Percentiles rank a stretch among this genome's conserved stretches.
These are phyloP conservation scores for Cyclophora albipunctata DNA, from an alignment of 2,888 invertebrate species.

Conservation along the genomic window DNA sequence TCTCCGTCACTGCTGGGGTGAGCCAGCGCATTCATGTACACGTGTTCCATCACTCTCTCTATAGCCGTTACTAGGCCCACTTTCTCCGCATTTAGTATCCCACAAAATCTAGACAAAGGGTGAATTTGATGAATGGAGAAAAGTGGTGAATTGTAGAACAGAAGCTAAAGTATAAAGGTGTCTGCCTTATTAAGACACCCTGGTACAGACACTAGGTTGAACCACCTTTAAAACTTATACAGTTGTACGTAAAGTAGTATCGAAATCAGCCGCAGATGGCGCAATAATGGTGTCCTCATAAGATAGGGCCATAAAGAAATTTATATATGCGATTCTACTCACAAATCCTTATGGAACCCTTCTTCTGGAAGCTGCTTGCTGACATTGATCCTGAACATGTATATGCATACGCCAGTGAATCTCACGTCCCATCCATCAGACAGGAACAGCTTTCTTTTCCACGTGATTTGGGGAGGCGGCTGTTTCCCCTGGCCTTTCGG, in stretches of 20 bases:
- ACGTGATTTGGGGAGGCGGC: constrained; percentile 54
- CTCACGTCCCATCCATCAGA: constrained; percentile 90
- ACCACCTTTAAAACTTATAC: no score
- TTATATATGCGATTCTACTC: constrained; percentile 31
- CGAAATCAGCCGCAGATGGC: no score
- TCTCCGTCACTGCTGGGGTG: constrained; percentile 87
- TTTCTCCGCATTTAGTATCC: constrained; percentile 84
- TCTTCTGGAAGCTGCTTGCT: constrained; percentile 92
- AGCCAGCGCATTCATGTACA: constrained; percentile 92
- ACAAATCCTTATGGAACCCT: constrained; percentile 91
- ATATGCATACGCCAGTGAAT: constrained; percentile 88
- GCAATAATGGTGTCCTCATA: no score
- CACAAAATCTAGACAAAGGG: constrained; percentile 77
- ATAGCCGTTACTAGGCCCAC: constrained; percentile 90
- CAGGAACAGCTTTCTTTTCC: constrained; percentile 86
- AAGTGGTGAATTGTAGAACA: neutral
- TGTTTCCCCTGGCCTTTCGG: constrained; percentile 64
- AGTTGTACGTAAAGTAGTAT: no score
- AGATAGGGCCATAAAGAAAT: no score
- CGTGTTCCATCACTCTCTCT: constrained; percentile 89
- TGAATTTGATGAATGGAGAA: neutral
- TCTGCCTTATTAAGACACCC: no score
- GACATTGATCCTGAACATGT: constrained; percentile 89
- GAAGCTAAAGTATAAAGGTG: no score
- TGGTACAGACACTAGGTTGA: neutral